Percentiles rank a stretch among this genome's conserved stretches.
Conservation (phyloP, 2,113 vertebrate species). For the Oceanodroma tethys region DNA sequence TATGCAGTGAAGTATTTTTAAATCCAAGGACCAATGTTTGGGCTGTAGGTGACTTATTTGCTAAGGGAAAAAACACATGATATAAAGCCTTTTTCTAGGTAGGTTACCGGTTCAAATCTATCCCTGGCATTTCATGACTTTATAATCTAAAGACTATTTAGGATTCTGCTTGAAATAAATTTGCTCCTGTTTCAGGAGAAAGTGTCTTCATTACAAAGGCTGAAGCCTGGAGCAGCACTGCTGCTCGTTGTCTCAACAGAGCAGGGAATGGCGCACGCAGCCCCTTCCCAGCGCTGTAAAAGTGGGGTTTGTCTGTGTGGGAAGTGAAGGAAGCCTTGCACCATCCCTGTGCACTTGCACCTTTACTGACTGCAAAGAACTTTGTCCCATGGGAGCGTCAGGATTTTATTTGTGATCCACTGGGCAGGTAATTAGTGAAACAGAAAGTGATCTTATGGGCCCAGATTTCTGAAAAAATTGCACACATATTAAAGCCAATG, state of each 20-base stretch:
- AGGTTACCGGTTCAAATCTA: neutral
- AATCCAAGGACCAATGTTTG: conserved; percentile 30
- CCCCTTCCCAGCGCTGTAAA: neutral
- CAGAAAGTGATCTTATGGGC: neutral
- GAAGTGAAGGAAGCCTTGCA: neutral
- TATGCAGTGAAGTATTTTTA: conserved; percentile 54
- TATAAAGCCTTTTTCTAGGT: neutral
- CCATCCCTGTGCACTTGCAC: neutral
- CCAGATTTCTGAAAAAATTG: neutral
- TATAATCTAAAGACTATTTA: neutral
- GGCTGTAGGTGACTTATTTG: conserved; percentile 45
- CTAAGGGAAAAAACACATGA: neutral
- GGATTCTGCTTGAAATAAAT: neutral
- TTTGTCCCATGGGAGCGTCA: neutral
- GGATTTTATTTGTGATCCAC: neutral
- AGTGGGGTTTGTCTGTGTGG: neutral
- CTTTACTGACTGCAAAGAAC: neutral
- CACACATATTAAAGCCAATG: neutral
- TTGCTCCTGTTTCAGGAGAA: neutral
- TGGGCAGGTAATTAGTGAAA: neutral
- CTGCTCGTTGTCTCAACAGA: neutral
- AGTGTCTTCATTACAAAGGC: neutral
- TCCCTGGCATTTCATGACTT: neutral
- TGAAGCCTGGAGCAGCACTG: neutral
- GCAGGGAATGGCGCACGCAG: accelerated